A percentile compares a stretch with the other conserved stretches of the same genome.
These are phyloP conservation scores for Tethya wilhelma DNA, from an alignment of 37 sponge, comb jelly and placozoan species.

Conservation along the genomic window DNA sequence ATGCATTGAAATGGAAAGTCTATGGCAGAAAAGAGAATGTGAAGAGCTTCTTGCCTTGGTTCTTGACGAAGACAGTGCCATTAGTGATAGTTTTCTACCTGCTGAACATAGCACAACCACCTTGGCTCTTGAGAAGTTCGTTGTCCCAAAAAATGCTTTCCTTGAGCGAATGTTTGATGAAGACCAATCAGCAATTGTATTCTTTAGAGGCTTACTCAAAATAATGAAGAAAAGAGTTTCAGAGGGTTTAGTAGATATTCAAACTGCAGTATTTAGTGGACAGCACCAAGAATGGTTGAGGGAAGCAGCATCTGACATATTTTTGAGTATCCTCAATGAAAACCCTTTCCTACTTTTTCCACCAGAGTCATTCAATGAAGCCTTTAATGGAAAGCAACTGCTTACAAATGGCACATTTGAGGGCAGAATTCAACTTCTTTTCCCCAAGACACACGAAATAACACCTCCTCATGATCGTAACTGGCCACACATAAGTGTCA, in stretches of 20 bases:
- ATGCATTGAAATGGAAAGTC: background rate
- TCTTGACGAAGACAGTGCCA: background rate
- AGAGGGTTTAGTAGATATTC: background rate
- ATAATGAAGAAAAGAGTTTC: background rate
- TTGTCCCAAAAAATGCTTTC: background rate
- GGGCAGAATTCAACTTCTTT: background rate
- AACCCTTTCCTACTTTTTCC: background rate
- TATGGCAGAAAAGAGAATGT: background rate
- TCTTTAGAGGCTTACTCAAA: slow-evolving; percentile 1
- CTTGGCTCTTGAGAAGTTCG: background rate
- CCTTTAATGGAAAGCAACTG: background rate
- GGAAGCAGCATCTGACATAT: background rate
- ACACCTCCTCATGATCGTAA: background rate
- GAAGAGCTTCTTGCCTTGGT: background rate
- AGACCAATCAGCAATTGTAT: background rate
- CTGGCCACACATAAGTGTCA: background rate
- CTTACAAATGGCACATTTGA: background rate
- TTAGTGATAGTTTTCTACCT: background rate
- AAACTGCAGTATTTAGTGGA: background rate
- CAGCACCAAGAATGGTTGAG: background rate
- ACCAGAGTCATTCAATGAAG: background rate
- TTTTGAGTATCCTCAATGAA: background rate
- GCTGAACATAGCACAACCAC: background rate
- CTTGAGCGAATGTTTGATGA: slow-evolving; percentile 1
- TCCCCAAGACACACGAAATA: background rate